Evolutionary conservation across 2,888 invertebrate species (phyloP).

Genomic region (Pyrgus malvae): DNA sequence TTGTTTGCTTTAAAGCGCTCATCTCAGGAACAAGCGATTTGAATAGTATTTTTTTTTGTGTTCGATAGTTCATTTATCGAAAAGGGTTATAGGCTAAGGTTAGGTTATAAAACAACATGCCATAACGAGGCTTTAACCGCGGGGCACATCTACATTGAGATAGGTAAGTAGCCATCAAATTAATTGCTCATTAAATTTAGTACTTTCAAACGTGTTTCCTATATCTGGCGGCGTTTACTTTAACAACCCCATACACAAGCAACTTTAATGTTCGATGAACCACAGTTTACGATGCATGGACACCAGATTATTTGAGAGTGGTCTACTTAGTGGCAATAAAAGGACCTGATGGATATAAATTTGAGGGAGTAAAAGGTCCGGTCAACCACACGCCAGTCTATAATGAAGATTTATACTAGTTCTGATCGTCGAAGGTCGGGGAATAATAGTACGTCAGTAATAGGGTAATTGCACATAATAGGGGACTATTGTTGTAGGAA

Average conservation of each 20-base stretch:
- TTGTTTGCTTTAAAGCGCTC: too few relatives aligned
- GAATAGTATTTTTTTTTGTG: too few relatives aligned
- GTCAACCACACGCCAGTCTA: slow-evolving; percentile 37
- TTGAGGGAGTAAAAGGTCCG: slow-evolving; percentile 47
- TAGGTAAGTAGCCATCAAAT: background rate
- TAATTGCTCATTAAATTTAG: background rate
- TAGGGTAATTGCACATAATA: slow-evolving; percentile 2
- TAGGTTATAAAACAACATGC: too few relatives aligned
- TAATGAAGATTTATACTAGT: slow-evolving; percentile 59
- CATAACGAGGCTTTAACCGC: too few relatives aligned
- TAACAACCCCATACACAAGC: background rate
- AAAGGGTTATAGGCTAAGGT: too few relatives aligned
- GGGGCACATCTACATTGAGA: too few relatives aligned
- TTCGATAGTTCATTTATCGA: too few relatives aligned
- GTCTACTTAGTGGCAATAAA: slow-evolving; percentile 47
- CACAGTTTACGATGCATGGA: slow-evolving; percentile 10
- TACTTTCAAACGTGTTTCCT: background rate
- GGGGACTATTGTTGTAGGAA: background rate
- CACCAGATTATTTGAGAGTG: slow-evolving; percentile 36
- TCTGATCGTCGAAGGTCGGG: slow-evolving; percentile 34
- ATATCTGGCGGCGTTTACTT: background rate
- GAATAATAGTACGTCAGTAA: slow-evolving; percentile 20
- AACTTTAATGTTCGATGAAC: background rate
- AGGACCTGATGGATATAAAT: slow-evolving; percentile 29
- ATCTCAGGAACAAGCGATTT: too few relatives aligned